Evolutionary conservation across 2,113 vertebrate genomes (phyloP), one percentile per base, ranked within the genome.

Genomic region (Barnardius zonarius): DNA sequence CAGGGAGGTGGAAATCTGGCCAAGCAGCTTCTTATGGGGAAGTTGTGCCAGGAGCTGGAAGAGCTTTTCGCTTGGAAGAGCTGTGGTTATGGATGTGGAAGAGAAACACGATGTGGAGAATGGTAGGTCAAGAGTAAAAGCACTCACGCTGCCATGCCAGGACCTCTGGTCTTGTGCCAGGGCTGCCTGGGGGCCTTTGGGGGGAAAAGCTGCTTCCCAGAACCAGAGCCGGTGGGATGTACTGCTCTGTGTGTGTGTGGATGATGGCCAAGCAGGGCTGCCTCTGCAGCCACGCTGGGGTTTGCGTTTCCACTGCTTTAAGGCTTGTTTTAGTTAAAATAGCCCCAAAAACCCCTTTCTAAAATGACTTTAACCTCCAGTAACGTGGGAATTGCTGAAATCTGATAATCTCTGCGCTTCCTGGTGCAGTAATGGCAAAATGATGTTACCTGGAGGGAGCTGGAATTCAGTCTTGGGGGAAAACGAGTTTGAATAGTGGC

Each of bases 171-270:
- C 52, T 44, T 31, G 54, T n/a, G 39, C 31, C 22, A 3, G 20
- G 16, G 16, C 43, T 46, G 49, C 17, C 70, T 22, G 14, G 1
- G 4, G 12, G 39, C 18, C 30, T n/a, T n/a, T 11, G 25, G n/a
- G 41, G 54, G 46, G 28, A 24, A 51, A 24, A 2, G 10, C 10
- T 1, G 6, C 15, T 30, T 19, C 9, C 28, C 23, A 5, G 68
- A 33, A 10, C 11, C 4, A 44, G 18, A 19, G 52, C 33, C 13
- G 25, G 13, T 28, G 44, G 48, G 88, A 55, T 0, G 4, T 30
- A 1, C 43, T 24, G 43, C 49, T 5, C 1, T 2, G 9, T 7
- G 16, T 6, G 20, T 7, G 52, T 1, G 30, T 1, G 4, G 19
- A 5, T 14, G 63, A 4, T 20, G 63, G 39, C 30, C 9, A 10